These are phyloP conservation scores for Forbesichthys papilliferus DNA, from an alignment of 2,113 vertebrate species.

Conservation along the genomic window DNA sequence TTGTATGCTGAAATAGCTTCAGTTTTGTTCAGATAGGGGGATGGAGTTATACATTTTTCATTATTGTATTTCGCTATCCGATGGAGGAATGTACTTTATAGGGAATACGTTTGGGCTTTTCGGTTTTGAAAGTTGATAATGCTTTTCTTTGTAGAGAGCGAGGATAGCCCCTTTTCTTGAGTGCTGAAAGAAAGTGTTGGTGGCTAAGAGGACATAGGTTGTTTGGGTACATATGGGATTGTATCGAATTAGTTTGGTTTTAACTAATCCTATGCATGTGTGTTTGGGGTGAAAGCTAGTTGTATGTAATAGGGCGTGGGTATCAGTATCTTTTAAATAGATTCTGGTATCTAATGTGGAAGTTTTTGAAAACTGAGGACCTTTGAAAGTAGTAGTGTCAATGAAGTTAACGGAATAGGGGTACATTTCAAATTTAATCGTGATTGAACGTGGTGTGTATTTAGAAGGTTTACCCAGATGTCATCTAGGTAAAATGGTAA, in stretches of 20 bases:
- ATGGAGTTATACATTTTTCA: neutral
- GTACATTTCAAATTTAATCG: too few species aligned
- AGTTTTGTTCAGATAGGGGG: too few species aligned
- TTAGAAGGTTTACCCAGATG: constrained; percentile 7
- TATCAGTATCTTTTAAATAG: constrained; percentile 3
- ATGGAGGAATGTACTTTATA: neutral
- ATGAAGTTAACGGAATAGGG: neutral
- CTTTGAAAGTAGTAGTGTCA: neutral
- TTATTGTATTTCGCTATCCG: neutral
- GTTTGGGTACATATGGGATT: neutral
- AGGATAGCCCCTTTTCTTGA: neutral
- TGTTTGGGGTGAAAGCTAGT: constrained; percentile 1
- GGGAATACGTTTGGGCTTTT: neutral
- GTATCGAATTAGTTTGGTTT: neutral
- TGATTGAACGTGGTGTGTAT: neutral
- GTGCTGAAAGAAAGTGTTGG: neutral
- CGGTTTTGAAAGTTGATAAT: neutral
- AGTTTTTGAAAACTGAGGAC: neutral
- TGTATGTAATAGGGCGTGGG: constrained; percentile 2
- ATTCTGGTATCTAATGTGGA: neutral
- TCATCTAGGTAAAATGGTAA: constrained; percentile 9
- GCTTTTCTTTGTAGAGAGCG: neutral
- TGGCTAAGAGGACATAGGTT: neutral
- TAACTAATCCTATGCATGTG: neutral
- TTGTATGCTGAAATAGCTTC: neutral